Base-by-base conservation (phyloP, 2,113 vertebrate species). In the Siphamia tubifer region DNA sequence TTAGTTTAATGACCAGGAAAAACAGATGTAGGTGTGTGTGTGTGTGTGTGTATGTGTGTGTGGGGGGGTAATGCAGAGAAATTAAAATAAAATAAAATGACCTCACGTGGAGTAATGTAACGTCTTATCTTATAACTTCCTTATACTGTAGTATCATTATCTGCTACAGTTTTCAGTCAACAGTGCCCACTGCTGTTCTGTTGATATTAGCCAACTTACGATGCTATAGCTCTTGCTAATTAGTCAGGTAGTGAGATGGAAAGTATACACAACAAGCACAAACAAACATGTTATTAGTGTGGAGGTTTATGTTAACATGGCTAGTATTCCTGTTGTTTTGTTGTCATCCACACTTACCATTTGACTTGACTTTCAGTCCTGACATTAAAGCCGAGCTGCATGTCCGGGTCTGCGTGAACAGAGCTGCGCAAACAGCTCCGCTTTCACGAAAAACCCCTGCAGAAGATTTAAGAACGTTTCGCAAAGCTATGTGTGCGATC, bases 401-500 rank as follows among this genome's bases (percentile, higher is more conserved):
- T 9, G 47, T 76, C 53, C 65, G 34, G 3, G 61, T 28, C 21
- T 15, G 56, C 5, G 53, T 39, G 0, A 56, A 36, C 17, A 60
- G 31, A n/a, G 54, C 43, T 0, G 58, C 52, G 27, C 65, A 48
- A 17, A 89, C 36, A 0, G 57, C 34, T 9, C 49, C 63, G 61
- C 84, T 82, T 56, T 86, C 81, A 0, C 86, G 51, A 1, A 90
- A 43, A 55, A 82, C 45, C 9, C 49, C 44, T 1, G 27, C 49
- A 0, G 86, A 68, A 0, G 68, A 56, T 19, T 58, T 86, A 23
- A 93, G 16, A 2, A 74, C 27, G 9, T 55, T 40, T 54, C 88
- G 81, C 30, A 92, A 48, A 17, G 79, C 68, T 13, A 83, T 45
- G 39, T 30, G 74, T 2, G 66, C 11, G 2, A 88, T 68, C 87